A percentile compares a stretch with the other conserved stretches of the same genome.
Conservation (phyloP, 1,140 invertebrate genomes). For the Cherax destructor region DNA sequence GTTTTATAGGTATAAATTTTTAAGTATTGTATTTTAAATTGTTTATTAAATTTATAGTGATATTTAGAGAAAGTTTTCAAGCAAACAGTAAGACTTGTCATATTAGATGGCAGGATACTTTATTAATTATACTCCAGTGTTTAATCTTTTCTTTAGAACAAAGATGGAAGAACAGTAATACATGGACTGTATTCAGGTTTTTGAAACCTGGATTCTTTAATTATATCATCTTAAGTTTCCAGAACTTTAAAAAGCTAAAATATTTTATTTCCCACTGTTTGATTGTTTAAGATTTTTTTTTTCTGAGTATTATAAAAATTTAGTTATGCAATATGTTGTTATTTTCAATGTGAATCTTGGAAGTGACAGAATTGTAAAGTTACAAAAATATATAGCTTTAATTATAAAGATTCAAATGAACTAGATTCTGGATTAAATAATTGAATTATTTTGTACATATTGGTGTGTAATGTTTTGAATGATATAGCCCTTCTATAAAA, state of each 20-base stretch:
- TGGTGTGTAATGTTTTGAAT: not conserved
- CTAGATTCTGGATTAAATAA: not conserved
- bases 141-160: too few relatives aligned
- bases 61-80: not conserved
- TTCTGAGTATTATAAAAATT: too few relatives aligned
- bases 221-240: too few relatives aligned
- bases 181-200: not conserved
- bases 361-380: not conserved
- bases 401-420: not conserved
- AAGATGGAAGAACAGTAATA: too few relatives aligned
- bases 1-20: not conserved
- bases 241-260: too few relatives aligned
- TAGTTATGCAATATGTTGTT: not conserved
- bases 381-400: not conserved
- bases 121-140: too few relatives aligned
- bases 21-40: not conserved
- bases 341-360: not conserved
- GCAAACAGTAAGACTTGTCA: not conserved
- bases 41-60: not conserved
- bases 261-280: too few relatives aligned
- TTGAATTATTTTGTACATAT: not conserved
- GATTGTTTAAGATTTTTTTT: too few relatives aligned
- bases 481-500: not conserved
- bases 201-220: not conserved
- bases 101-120: not conserved